A percentile compares a stretch with the other conserved stretches of the same genome.
These are phyloP conservation scores for Aphelinus atriplicis DNA, from an alignment of 1,140 invertebrate species.

Conservation along the genomic window DNA sequence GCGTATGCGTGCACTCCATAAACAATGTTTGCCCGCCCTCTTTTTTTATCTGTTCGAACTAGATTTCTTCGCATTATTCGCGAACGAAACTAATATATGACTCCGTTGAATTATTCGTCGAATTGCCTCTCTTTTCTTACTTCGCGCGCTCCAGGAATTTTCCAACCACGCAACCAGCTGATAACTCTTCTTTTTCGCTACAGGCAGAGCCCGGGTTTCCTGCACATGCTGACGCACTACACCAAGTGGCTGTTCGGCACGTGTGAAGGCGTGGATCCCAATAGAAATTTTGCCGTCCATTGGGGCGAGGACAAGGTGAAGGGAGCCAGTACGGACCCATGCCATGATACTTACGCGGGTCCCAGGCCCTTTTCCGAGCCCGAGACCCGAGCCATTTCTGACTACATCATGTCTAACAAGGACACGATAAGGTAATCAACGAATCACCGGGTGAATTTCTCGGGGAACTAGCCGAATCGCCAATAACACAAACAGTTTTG, in stretches of 20 bases:
- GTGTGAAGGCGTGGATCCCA: conserved; percentile 82
- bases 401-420: conserved; percentile 68
- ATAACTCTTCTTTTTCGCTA: too few species aligned
- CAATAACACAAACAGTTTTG: too few species aligned
- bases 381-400: conserved; percentile 82
- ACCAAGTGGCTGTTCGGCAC: conserved; percentile 61
- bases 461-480: too few species aligned
- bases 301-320: conserved; percentile 76
- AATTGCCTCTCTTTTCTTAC: too few species aligned
- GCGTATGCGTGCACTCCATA: too few species aligned
- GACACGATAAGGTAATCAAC: conserved; percentile 59
- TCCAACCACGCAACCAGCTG: too few species aligned
- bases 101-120: too few species aligned
- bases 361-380: conserved; percentile 88
- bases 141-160: too few species aligned
- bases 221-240: conserved; percentile 56
- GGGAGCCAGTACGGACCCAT: conserved; percentile 88
- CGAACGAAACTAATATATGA: too few species aligned
- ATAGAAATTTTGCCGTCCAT: conserved; percentile 83
- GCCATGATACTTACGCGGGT: conserved; percentile 92
- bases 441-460: not conserved
- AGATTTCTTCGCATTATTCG: too few species aligned
- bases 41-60: too few species aligned
- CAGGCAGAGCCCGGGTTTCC: conserved; percentile 53
- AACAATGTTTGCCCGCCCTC: too few species aligned